Evolutionary conservation across 2,888 invertebrate species (phyloP), one percentile per base, ranked within the genome.

Genomic region (Lithophane socia): DNA sequence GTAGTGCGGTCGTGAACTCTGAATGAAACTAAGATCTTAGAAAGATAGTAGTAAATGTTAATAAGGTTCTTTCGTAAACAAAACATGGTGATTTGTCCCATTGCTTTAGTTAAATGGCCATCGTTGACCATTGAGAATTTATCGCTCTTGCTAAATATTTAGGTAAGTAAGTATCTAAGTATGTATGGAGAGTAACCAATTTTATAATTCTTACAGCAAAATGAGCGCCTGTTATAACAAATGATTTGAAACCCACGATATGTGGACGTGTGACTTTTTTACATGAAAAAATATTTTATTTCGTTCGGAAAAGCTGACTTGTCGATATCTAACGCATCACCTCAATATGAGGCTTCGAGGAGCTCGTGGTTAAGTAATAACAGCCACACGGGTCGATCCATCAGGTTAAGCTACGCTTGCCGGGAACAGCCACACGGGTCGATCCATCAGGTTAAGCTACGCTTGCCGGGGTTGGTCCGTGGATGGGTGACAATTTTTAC

Each of bases 41-140:
- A 58, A 63, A 63, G 73, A 82, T 73, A 73, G 60, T 66, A 12
- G 42, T 63, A 4, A 16, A 63, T 69, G 65, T 67, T 73, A 80
- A 79, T 75, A 75, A 69, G 63, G 24, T 64, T 61, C n/a, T 73
- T 79, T 79, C 8, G 54, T 54, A 54, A 64, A 65, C 21, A 58
- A 73, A 69, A 73, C 18, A 69, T 47, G 9, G 24, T 1, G n/a
- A 2, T 16, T 12, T 21, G 75, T 37, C 75, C 12, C n/a, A 10
- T 66, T 49, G 10, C 21, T 66, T 37, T 66, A 52, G 18, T 60
- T 44, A 21, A 61, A 44, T 76, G 42, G 7, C 1, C 7, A 13
- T 56, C 29, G 37, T 60, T 7, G 37, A 24, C 49, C 37, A 60
- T 63, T 21, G 16, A 18, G 61, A 67, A 66, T 47, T 54, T 13